phyloP scores from a whole-genome alignment of 2,888 invertebrate genomes.

The Dorcus parallelipipedus region DNA sequence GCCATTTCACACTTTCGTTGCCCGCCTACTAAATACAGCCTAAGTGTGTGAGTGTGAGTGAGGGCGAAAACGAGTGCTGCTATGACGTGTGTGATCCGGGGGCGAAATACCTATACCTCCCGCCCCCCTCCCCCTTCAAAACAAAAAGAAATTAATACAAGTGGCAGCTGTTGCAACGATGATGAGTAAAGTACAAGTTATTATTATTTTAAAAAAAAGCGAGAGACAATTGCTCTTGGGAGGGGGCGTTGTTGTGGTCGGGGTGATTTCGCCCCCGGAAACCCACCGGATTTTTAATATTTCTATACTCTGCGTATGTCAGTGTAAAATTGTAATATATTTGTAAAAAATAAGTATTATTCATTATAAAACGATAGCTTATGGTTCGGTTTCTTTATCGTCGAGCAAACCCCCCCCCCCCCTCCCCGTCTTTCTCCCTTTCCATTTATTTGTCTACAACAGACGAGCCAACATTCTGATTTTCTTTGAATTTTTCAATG shows the following conservation, averaged over 20 bases:
- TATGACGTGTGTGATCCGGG: too few relatives aligned
- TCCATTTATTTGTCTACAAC: too few relatives aligned
- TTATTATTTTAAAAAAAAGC: too few relatives aligned
- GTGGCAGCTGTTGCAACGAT: too few relatives aligned
- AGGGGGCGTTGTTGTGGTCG: too few relatives aligned
- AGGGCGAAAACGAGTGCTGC: neutral
- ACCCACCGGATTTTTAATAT: slow-evolving; percentile 20
- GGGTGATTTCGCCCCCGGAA: neutral
- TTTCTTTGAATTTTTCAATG: too few relatives aligned
- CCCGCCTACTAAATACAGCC: slow-evolving; percentile 16
- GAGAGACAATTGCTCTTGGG: too few relatives aligned
- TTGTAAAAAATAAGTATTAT: slow-evolving; percentile 44
- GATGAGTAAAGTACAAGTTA: too few relatives aligned
- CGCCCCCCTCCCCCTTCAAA: neutral
- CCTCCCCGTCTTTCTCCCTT: too few relatives aligned
- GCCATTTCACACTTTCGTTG: slow-evolving; percentile 7
- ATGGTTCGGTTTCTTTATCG: neutral
- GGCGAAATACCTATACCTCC: neutral
- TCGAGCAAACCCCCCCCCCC: too few relatives aligned
- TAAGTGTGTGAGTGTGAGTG: neutral
- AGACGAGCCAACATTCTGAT: too few relatives aligned
- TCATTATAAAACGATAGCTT: slow-evolving; percentile 32
- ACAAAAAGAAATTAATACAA: neutral
- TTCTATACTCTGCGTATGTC: slow-evolving; percentile 42
- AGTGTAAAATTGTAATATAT: slow-evolving; percentile 52